A percentile compares a stretch with the other conserved stretches of the same genome.
These are phyloP conservation scores for Camponotus vicinus DNA, from an alignment of 1,140 invertebrate species.

Conservation along the genomic window DNA sequence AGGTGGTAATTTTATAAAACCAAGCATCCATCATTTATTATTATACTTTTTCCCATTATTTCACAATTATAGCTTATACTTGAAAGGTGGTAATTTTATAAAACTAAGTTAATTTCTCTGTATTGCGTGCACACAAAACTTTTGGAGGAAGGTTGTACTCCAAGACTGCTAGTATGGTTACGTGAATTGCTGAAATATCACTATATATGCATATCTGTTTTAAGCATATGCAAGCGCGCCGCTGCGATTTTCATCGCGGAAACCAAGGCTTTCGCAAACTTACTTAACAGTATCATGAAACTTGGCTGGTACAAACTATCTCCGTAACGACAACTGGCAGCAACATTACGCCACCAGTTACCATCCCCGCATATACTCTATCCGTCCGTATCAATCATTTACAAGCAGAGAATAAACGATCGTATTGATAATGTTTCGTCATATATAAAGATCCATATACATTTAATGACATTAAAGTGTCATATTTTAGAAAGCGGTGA, in stretches of 20 bases:
- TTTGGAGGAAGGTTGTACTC: background rate
- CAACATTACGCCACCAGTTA: conserved; percentile 68
- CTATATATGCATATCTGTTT: conserved; percentile 56
- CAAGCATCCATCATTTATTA: background rate
- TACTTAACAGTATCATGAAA: conserved; percentile 79
- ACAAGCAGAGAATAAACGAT: conserved; percentile 12
- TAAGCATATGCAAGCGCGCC: conserved; percentile 61
- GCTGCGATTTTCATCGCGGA: conserved; percentile 73
- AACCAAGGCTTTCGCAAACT: conserved; percentile 65
- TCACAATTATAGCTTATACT: background rate
- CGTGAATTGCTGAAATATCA: conserved; percentile 40
- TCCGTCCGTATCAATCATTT: conserved; percentile 69
- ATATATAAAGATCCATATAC: background rate
- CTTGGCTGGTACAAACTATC: conserved; percentile 77
- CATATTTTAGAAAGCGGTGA: background rate
- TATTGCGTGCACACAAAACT: conserved; percentile 7
- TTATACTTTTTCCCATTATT: background rate
- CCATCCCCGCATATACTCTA: conserved; percentile 25
- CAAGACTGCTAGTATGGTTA: conserved; percentile 35
- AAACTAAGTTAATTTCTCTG: background rate
- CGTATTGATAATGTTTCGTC: conserved; percentile 16
- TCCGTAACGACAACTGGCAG: conserved; percentile 75
- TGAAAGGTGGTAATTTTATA: background rate
- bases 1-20: background rate
- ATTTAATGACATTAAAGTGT: background rate